Conservation (phyloP, 2,113 vertebrate species). For the Poeciliopsis prolifica region DNA sequence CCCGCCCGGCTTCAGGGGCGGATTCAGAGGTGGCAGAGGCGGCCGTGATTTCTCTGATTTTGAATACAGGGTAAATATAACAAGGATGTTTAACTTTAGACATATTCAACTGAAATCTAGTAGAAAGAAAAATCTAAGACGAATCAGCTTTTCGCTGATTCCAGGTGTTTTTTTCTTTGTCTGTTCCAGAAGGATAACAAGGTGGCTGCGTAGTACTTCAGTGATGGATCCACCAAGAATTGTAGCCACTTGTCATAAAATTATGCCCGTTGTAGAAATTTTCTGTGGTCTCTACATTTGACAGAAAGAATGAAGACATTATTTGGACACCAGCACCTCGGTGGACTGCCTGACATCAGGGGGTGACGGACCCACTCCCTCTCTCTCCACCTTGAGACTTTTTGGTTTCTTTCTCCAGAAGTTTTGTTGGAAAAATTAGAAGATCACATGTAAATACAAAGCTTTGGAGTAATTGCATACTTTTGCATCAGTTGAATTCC, state of each 20-base stretch:
- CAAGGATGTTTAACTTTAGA: too few relatives aligned
- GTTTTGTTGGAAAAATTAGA: conserved; percentile 73
- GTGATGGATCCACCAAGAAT: conserved; percentile 72
- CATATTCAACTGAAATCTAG: too few relatives aligned
- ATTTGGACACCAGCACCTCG: conserved; percentile 90
- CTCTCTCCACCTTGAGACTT: conserved; percentile 42
- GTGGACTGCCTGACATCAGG: conserved; percentile 81
- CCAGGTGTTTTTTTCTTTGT: not conserved
- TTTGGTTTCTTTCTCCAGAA: conserved; percentile 24
- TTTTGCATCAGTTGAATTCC: conserved; percentile 87
- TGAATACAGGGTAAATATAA: conserved; percentile 89
- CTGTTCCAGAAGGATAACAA: conserved; percentile 94
- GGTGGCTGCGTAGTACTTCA: conserved; percentile 89
- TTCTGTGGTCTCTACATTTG: conserved; percentile 80
- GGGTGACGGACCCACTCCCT: conserved; percentile 78
- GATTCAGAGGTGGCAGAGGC: conserved; percentile 88
- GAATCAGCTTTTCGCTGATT: not conserved
- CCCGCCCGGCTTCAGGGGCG: conserved; percentile 87
- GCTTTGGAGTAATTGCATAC: conserved; percentile 87
- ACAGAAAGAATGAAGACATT: conserved; percentile 84
- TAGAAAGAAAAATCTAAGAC: too few relatives aligned
- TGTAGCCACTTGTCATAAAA: conserved; percentile 81
- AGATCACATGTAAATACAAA: conserved; percentile 83
- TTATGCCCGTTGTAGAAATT: conserved; percentile 57
- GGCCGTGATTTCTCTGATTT: conserved; percentile 94